A percentile compares a stretch with the other conserved stretches of the same genome.
These are phyloP conservation scores for Acropternis orthonyx DNA, from an alignment of 2,797 vertebrate genomes.

Conservation along the genomic window DNA sequence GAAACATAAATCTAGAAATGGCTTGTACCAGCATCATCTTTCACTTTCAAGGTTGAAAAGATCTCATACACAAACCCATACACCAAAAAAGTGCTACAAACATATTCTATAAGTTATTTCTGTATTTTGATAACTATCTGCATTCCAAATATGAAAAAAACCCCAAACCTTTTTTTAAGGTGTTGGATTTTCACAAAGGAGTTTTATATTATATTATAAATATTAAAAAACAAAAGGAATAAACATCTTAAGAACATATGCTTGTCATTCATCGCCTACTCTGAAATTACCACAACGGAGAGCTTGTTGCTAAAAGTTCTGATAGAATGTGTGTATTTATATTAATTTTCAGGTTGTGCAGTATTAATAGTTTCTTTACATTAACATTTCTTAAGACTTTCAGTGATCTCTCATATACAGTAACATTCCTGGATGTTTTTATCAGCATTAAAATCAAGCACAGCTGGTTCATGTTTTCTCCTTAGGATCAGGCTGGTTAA, in stretches of 20 bases:
- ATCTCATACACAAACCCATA: not conserved
- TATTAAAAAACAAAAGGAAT: not conserved
- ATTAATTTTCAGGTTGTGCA: not conserved
- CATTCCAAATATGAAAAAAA: not conserved
- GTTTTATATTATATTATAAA: not conserved
- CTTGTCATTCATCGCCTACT: not conserved
- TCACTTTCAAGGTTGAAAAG: not conserved
- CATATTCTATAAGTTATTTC: not conserved
- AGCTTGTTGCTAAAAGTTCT: not conserved
- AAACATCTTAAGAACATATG: not conserved
- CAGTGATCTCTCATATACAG: not conserved
- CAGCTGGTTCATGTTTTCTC: not conserved
- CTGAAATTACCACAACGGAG: not conserved
- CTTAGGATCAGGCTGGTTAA: not conserved
- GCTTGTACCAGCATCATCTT: not conserved
- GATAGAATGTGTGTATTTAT: not conserved
- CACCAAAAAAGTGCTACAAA: not conserved
- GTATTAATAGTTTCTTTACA: not conserved
- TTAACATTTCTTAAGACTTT: not conserved
- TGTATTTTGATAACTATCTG: not conserved
- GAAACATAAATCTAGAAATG: conserved; percentile 3
- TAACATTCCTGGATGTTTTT: not conserved
- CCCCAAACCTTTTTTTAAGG: fast-evolving
- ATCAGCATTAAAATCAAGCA: not conserved
- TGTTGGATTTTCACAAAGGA: not conserved